Conservation (phyloP, 2,113 vertebrate genomes). For the Corythaixoides concolor region DNA sequence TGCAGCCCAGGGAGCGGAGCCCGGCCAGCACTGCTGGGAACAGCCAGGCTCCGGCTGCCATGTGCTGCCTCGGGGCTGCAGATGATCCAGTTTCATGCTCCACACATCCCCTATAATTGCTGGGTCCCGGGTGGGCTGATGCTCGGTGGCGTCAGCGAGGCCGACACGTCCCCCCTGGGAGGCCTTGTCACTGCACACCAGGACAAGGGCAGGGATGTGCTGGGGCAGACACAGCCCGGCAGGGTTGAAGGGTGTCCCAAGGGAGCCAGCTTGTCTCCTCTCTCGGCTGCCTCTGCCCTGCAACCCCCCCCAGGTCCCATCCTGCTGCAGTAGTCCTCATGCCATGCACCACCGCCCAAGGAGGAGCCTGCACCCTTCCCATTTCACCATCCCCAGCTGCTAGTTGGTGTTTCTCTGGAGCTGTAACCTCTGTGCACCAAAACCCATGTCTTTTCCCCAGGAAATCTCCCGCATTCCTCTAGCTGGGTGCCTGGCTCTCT, state of each 20-base stretch:
- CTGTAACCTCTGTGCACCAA: not conserved
- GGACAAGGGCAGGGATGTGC: not conserved
- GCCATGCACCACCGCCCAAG: fast-evolving
- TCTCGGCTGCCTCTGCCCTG: not conserved
- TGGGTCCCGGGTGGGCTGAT: not conserved
- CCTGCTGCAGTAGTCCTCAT: not conserved
- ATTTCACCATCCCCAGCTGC: not conserved
- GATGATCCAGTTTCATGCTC: not conserved
- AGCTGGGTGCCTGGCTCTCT: not conserved
- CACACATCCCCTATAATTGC: not conserved
- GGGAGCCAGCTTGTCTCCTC: not conserved
- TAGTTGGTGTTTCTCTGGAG: not conserved
- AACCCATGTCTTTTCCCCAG: not conserved
- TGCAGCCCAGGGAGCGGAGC: not conserved
- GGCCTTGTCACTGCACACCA: fast-evolving
- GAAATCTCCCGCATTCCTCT: not conserved
- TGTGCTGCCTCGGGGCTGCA: not conserved
- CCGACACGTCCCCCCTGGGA: not conserved
- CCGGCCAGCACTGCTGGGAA: not conserved
- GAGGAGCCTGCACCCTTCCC: not conserved
- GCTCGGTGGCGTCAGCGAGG: not conserved
- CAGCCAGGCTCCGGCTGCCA: not conserved
- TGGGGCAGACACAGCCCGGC: not conserved
- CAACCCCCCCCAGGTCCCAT: not conserved
- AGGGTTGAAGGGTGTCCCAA: not conserved